A percentile compares a stretch with the other conserved stretches of the same genome.
Conservation (phyloP, 2,888 invertebrate genomes). For the Xylota sylvarum region DNA sequence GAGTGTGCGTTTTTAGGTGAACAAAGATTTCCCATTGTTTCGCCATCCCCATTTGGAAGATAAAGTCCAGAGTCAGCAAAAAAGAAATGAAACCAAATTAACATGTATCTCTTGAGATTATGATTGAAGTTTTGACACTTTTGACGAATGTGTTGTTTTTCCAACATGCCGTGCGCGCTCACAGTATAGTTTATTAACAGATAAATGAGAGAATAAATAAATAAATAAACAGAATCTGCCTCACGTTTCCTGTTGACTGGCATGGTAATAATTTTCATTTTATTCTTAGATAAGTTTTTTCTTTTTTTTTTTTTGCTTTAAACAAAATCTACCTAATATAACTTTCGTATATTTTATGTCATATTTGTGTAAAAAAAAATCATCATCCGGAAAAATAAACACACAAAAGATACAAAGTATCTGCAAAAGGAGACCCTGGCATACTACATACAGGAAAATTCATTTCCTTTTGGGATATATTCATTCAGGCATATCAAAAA, state of each 20-base stretch:
- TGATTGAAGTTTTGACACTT: constrained; percentile 76
- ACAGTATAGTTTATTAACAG: constrained; percentile 52
- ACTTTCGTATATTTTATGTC: constrained; percentile 9
- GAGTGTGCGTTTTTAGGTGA: constrained; percentile 41
- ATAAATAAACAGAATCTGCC: constrained; percentile 55
- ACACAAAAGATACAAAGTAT: constrained; percentile 59
- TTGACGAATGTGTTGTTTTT: constrained; percentile 71
- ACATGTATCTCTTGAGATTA: constrained; percentile 71
- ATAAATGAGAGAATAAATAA: constrained; percentile 54
- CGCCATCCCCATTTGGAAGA: not conserved
- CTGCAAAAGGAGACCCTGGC: constrained; percentile 23
- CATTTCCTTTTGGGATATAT: constrained; percentile 62
- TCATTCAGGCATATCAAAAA: constrained; percentile 51
- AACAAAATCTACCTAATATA: constrained; percentile 29
- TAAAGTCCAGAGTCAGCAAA: constrained; percentile 22
- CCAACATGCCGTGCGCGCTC: not conserved
- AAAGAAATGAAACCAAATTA: constrained; percentile 29
- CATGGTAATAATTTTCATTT: constrained; percentile 3
- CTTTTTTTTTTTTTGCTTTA: constrained; percentile 22
- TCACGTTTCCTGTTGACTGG: constrained; percentile 59
- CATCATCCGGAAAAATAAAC: constrained; percentile 44
- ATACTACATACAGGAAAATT: constrained; percentile 46
- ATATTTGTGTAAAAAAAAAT: constrained; percentile 35
- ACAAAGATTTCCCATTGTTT: constrained; percentile 69
- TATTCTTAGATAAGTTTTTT: not conserved